A percentile compares a stretch with the other conserved stretches of the same genome.
These are phyloP conservation scores for Paramisgurnus dabryanus DNA, from an alignment of 2,113 vertebrate genomes.

Conservation along the genomic window DNA sequence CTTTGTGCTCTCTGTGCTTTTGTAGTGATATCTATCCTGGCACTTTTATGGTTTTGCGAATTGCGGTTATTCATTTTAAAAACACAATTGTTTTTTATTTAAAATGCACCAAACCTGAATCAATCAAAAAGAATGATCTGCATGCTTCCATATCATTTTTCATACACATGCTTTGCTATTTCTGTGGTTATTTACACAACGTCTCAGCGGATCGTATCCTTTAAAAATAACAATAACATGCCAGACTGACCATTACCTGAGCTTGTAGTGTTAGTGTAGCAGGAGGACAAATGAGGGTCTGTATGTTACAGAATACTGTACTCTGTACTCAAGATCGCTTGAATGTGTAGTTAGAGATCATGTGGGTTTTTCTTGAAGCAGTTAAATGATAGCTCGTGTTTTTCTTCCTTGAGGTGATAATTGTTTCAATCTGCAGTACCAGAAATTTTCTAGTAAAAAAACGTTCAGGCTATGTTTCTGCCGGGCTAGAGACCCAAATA, in stretches of 20 bases:
- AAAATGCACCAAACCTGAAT: background rate
- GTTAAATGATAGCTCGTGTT: constrained; percentile 56
- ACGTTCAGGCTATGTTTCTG: constrained; percentile 3
- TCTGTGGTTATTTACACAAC: constrained; percentile 7
- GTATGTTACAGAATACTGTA: constrained; percentile 39
- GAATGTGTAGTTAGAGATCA: constrained; percentile 45
- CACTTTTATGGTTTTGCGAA: background rate
- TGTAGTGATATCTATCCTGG: constrained; percentile 1
- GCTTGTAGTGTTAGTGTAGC: constrained; percentile 29
- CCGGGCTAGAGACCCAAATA: constrained; percentile 18
- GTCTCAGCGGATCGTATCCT: constrained; percentile 32
- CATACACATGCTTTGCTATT: background rate
- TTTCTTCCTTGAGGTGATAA: constrained; percentile 54
- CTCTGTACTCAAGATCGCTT: constrained; percentile 49
- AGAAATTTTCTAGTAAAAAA: constrained; percentile 15
- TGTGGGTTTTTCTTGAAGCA: constrained; percentile 52
- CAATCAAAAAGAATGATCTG: background rate
- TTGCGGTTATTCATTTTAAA: background rate
- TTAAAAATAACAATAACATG: constrained; percentile 41
- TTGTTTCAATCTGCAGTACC: constrained; percentile 58
- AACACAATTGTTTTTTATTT: background rate
- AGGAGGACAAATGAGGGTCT: constrained; percentile 46
- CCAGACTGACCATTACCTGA: constrained; percentile 39
- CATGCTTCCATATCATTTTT: background rate
- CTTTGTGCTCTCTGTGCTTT: background rate